These are phyloP conservation scores for Leptoteleia sp. DNA, from an alignment of 1,140 invertebrate species.

Conservation along the genomic window DNA sequence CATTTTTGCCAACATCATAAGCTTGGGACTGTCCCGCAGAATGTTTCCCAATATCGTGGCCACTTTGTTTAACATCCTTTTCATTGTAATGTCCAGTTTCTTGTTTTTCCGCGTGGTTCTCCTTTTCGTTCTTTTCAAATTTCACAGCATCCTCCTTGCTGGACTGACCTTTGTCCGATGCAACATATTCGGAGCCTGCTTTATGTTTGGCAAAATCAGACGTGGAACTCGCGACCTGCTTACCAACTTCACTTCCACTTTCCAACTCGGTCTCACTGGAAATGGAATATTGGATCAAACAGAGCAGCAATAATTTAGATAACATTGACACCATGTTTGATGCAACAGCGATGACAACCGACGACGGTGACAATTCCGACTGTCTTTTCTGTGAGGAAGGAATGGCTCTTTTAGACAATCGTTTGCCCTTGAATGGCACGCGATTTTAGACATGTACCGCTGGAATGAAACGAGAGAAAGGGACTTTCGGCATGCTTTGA, in stretches of 20 bases:
- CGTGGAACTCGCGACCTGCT: constrained; percentile 15
- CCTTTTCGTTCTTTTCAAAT: constrained; percentile 42
- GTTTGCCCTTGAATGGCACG: constrained; percentile 42
- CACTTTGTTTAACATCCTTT: constrained; percentile 45
- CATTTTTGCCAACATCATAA: constrained; percentile 58
- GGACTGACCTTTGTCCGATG: constrained; percentile 43
- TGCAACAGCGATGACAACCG: neutral
- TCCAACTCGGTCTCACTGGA: no score
- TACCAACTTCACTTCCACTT: neutral
- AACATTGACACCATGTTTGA: constrained; percentile 32
- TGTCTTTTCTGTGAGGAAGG: constrained; percentile 6
- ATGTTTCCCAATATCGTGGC: constrained; percentile 60
- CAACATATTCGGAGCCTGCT: constrained; percentile 26
- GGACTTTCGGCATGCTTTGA: constrained; percentile 21
- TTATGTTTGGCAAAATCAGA: constrained; percentile 44
- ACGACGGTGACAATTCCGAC: constrained; percentile 10
- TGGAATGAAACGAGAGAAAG: constrained; percentile 23
- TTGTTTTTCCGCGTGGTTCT: constrained; percentile 43
- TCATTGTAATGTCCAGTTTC: constrained; percentile 63
- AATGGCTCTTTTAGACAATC: constrained; percentile 59
- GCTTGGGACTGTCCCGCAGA: constrained; percentile 52
- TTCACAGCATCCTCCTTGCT: constrained; percentile 37
- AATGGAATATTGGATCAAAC: constrained; percentile 22
- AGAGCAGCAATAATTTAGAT: constrained; percentile 4
- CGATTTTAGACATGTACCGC: constrained; percentile 66